Base-by-base conservation (phyloP, 2,113 vertebrate species). In the Lagopus muta region DNA sequence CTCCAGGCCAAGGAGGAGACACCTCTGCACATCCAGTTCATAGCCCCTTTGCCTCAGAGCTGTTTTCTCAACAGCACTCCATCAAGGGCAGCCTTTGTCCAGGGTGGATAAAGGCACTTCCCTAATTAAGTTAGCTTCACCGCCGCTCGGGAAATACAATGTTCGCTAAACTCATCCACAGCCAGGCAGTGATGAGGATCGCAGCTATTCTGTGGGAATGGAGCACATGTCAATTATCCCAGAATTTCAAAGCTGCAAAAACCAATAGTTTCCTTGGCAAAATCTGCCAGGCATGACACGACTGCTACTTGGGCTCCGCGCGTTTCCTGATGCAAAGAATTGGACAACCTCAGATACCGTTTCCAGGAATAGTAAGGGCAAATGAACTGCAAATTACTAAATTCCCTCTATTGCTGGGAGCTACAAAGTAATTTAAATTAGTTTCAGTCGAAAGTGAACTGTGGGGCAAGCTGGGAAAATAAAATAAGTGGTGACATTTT, bases 391-490 rank as follows among this genome's bases (percentile, higher is more conserved):
- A 97, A 96, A 95, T 97, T 92, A 89, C 92, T 94, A 89, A 94
- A 96, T 96, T 95, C 88, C 54, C 92, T 97, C 97, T 90, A 93
- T 93, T 95, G 93, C 82, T 96, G 76, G 83, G 80, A 96, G 83
- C 93, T 95, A 97, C 89, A 91, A 85, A 96, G 84, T 92, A 79
- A 94, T 92, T 94, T 88, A 93, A 96, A 95, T 97, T 92, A 95
- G 89, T 90, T 92, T 91, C 81, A 90, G 93, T 90, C 62, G 94
- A 78, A 87, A 87, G 86, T 73, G 92, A 92, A 95, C 79, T 90
- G 78, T 83, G 64, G 89, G 62, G 57, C 70, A 90, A 96, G 86
- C 86, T 93, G 77, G 75, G 78, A 96, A 96, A 95, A 94, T 97
- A 91, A 95, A 94, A 43, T 85, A 95, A 95, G 30, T 54, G 81